Evolutionary conservation across 1,140 invertebrate species (phyloP).

Genomic region (Bombus cullumanus): DNA sequence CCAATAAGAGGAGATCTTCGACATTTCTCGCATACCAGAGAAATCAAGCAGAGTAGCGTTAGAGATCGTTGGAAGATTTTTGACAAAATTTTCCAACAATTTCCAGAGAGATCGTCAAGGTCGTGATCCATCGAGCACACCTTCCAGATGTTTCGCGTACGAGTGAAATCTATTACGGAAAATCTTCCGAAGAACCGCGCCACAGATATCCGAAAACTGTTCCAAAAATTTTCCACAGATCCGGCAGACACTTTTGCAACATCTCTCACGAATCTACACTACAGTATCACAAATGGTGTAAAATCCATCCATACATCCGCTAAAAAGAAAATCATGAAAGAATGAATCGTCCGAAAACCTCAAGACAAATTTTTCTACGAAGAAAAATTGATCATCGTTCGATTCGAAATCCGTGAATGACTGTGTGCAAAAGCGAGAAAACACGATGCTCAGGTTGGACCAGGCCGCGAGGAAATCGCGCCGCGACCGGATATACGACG

Average conservation of each 20-base stretch:
- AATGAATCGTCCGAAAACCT: too few relatives aligned
- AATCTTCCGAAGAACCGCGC: neutral
- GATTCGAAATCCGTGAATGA: neutral
- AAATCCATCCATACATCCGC: too few relatives aligned
- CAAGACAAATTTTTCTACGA: neutral
- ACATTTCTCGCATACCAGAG: neutral
- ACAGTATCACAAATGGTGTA: too few relatives aligned
- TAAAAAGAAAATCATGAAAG: too few relatives aligned
- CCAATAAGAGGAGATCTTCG: too few relatives aligned
- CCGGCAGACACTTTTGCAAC: too few relatives aligned
- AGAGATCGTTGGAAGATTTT: too few relatives aligned
- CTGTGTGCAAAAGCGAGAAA: neutral
- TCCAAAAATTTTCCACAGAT: neutral
- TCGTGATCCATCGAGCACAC: neutral
- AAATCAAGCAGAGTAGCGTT: neutral
- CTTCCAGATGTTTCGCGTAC: neutral
- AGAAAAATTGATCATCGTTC: neutral
- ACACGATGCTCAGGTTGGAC: neutral
- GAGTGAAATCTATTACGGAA: neutral
- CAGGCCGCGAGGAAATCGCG: conserved; percentile 55
- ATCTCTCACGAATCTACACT: neutral
- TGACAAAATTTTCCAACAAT: neutral
- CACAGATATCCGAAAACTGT: neutral
- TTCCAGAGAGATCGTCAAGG: too few relatives aligned
- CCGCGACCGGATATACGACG: conserved; percentile 65